These are phyloP conservation scores for Falcaria lacertinaria DNA, from an alignment of 2,888 invertebrate species.

Conservation along the genomic window DNA sequence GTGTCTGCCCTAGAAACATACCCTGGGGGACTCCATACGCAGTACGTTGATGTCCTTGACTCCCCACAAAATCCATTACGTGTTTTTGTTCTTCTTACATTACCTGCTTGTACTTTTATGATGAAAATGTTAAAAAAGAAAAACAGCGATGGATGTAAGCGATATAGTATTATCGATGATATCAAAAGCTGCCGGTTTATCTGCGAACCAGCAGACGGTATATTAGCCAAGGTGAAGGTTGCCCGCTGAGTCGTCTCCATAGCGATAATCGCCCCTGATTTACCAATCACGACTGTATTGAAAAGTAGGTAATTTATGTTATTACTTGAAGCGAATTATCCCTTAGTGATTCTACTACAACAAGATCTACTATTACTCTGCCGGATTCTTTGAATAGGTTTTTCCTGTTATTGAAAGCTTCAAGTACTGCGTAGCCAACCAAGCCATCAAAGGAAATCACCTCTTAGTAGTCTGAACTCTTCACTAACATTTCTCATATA, in stretches of 20 bases:
- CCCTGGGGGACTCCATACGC: constrained; percentile 40
- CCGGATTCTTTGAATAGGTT: neutral
- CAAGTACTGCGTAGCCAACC: neutral
- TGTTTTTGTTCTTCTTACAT: constrained; percentile 21
- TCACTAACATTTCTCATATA: too few relatives aligned
- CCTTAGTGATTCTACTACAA: neutral
- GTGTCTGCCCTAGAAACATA: constrained; percentile 39
- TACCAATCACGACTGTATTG: constrained; percentile 44
- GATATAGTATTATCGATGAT: constrained; percentile 7
- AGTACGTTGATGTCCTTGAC: constrained; percentile 7
- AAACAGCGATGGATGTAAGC: constrained; percentile 19
- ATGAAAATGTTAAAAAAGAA: neutral
- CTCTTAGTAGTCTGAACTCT: too few relatives aligned
- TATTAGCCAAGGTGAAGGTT: constrained; percentile 60
- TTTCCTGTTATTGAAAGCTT: neutral
- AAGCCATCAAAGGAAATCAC: too few relatives aligned
- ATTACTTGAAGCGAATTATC: neutral
- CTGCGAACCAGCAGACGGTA: constrained; percentile 34
- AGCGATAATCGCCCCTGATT: constrained; percentile 37
- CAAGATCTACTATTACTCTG: neutral
- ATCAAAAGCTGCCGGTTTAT: constrained; percentile 29
- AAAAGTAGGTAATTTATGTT: constrained; percentile 10
- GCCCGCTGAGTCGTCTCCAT: constrained; percentile 42
- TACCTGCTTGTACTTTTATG: constrained; percentile 11
- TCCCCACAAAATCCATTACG: constrained; percentile 5